A percentile compares a stretch with the other conserved stretches of the same genome.
Conservation (phyloP, 2,888 invertebrate genomes). For the Junonia oenone region DNA sequence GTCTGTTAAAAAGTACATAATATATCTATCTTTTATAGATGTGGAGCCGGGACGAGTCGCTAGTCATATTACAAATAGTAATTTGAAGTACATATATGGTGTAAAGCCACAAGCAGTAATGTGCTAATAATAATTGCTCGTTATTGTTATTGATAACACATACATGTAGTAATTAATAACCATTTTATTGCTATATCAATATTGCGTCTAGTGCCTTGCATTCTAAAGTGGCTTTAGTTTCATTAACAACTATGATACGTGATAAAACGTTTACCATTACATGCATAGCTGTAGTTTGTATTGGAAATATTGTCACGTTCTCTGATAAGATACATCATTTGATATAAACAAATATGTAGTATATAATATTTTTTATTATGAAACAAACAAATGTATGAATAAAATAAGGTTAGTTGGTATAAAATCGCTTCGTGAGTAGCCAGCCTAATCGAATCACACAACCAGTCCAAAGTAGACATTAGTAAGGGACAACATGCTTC, state of each 20-base stretch:
- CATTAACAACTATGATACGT: conserved; percentile 10
- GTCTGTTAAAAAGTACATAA: too few species aligned
- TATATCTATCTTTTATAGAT: too few species aligned
- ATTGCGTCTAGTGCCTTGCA: conserved; percentile 5
- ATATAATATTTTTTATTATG: not conserved
- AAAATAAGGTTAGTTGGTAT: not conserved
- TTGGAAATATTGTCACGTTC: conserved; percentile 16
- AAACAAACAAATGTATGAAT: not conserved
- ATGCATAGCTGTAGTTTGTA: conserved; percentile 11
- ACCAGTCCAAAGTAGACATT: conserved; percentile 28
- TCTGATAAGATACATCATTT: conserved; percentile 11
- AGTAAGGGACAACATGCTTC: conserved; percentile 33
- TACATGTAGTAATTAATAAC: conserved; percentile 19
- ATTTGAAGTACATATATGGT: not conserved
- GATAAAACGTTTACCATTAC: conserved; percentile 14
- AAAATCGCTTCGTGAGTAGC: conserved; percentile 6
- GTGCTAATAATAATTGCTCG: conserved; percentile 1
- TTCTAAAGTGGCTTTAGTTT: conserved; percentile 12
- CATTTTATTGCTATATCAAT: conserved; percentile 16
- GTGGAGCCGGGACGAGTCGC: too few species aligned
- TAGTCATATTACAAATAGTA: too few species aligned
- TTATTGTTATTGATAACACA: conserved; percentile 8
- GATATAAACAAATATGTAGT: not conserved
- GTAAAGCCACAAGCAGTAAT: not conserved
- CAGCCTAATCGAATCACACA: conserved; percentile 16